Base-by-base conservation (phyloP, 2,797 vertebrate genomes). In the Fistularia tabacaria region DNA sequence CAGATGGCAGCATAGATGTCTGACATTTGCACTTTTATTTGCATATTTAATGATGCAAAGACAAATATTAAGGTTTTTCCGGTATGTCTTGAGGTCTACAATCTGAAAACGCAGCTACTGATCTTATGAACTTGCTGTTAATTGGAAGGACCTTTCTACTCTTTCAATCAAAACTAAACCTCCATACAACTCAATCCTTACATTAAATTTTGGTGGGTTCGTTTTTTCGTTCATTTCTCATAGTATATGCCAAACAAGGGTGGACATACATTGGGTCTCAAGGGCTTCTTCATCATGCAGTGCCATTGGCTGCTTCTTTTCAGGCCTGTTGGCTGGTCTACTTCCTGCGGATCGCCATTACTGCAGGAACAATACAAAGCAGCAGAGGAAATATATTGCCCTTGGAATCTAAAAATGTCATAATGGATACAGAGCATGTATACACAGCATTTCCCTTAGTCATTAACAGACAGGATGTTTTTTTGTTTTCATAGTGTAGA, bases 361-460 rank as follows among this genome's bases (percentile, higher is more conserved):
- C 81, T 82, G 72, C 74, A 85, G 73, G 68, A 87, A 87, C 84
- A 91, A 90, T 91, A 81, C 86, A 86, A 84, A 79, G 79, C 81
- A 63, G 73, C 66, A 76, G 66, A 83, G 89, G 86, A 90, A 89
- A 79, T 81, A 57, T 77, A 80, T 86, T 88, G 88, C 90, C 90
- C 89, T 91, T 91, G 89, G 74, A 81, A 83, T 87, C 88, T 90
- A 91, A 89, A 90, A 89, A 87, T 87, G 89, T 86, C 82, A 84
- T 80, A 9, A n/a, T 36, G 58, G 41, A 76, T 49, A 66, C 53
- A 55, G 10, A 37, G 25, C 46, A 60, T 54, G 57, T 69, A 80
- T 64, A 69, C 69, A 59, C 52, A 7, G 64, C 62, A 46, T 58
- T 63, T 60, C 59, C 43, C 41, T 8, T 11, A 9, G 36, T 69